Evolutionary conservation across 2,113 vertebrate genomes (phyloP).

Genomic region (Ophiodon elongatus): DNA sequence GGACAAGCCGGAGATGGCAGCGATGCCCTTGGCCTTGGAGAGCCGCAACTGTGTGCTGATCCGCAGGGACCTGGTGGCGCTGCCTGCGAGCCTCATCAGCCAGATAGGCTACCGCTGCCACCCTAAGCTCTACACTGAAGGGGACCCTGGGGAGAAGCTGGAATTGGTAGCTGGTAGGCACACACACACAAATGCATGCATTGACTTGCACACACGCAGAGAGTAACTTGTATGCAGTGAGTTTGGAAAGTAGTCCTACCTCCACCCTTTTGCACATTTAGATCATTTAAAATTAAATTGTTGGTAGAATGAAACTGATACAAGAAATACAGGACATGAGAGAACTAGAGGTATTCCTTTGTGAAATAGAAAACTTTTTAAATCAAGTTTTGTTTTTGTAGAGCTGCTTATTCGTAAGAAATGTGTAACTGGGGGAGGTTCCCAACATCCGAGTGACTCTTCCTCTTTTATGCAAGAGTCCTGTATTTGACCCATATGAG

Average conservation of each 20-base stretch:
- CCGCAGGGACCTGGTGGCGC: conserved; percentile 94
- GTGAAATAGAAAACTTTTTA: neutral
- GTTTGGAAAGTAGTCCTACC: neutral
- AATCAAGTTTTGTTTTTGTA: neutral
- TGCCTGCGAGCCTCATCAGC: conserved; percentile 97
- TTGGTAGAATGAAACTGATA: neutral
- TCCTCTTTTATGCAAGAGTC: neutral
- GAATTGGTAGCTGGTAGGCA: conserved; percentile 94
- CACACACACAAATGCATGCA: conserved; percentile 6
- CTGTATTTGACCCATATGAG: neutral
- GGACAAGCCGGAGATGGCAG: conserved; percentile 91
- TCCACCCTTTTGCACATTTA: neutral
- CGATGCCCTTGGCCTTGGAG: conserved; percentile 88
- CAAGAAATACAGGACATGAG: neutral
- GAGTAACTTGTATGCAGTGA: neutral
- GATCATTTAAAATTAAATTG: conserved; percentile 1
- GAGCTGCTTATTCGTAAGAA: neutral
- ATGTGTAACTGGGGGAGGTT: neutral
- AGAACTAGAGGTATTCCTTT: neutral
- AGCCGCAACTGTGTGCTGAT: conserved; percentile 96
- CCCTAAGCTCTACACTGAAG: conserved; percentile 98
- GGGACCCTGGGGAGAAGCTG: conserved; percentile 97
- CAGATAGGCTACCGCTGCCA: conserved; percentile 99
- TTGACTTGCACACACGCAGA: neutral
- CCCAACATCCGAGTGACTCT: neutral